Evolutionary conservation across 2,888 invertebrate genomes (phyloP).

Genomic region (Gastrophysa polygoni): DNA sequence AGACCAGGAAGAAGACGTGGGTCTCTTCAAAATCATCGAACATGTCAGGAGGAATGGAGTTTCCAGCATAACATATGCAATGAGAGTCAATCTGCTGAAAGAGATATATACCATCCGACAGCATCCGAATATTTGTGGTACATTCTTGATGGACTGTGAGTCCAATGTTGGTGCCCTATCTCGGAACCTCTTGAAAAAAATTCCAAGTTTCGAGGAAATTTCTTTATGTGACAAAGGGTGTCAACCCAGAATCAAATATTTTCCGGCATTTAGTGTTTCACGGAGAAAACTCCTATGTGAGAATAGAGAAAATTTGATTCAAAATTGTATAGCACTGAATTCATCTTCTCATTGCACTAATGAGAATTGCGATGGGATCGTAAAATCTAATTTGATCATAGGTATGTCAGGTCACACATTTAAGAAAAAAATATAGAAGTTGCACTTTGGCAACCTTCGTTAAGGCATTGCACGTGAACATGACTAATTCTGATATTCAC

Average conservation of each 20-base stretch:
- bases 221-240: not conserved
- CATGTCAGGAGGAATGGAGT: not conserved
- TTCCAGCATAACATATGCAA: not conserved
- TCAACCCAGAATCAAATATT: not conserved
- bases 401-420: not conserved
- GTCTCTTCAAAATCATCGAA: not conserved
- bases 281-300: not conserved
- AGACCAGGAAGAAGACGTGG: not conserved
- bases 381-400: not conserved
- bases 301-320: not conserved
- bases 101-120: not conserved
- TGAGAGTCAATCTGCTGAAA: not conserved
- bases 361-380: not conserved
- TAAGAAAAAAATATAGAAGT: not conserved
- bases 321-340: not conserved
- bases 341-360: not conserved
- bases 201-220: not conserved
- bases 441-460: too few relatives aligned
- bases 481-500: not conserved
- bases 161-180: not conserved
- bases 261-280: not conserved
- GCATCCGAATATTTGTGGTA: not conserved
- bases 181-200: not conserved
- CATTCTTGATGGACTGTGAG: not conserved
- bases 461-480: too few relatives aligned